Conservation (phyloP, 2,797 vertebrate species). For the Lepidocolaptes lacrymiger region DNA sequence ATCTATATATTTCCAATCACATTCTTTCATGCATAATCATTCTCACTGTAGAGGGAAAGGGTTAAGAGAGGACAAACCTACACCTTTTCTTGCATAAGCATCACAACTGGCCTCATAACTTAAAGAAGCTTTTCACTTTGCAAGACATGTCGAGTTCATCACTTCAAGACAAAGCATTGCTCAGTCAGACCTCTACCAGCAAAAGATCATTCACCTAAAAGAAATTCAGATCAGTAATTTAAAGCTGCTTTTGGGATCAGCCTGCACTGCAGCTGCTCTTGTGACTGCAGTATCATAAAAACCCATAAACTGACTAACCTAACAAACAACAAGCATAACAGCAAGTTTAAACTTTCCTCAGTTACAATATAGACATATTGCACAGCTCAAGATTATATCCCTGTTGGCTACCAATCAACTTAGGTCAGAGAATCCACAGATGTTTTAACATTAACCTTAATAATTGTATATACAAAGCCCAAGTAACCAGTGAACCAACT, state of each 20-base stretch:
- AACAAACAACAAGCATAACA: neutral
- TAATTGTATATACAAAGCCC: accelerated
- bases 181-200: neutral
- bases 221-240: neutral
- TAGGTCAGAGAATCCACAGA: neutral
- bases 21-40: neutral
- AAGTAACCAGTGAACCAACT: too few species aligned
- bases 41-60: accelerated
- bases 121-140: neutral
- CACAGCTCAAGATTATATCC: neutral
- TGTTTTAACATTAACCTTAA: neutral
- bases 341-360: neutral
- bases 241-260: neutral
- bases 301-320: neutral
- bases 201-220: neutral
- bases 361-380: neutral
- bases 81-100: neutral
- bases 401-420: neutral
- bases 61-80: neutral
- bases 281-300: slow-evolving; percentile 5
- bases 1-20: neutral
- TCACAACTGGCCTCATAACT: neutral
- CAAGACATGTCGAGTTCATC: neutral
- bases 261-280: slow-evolving; percentile 17
- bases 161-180: neutral